Conservation (phyloP, 2,888 invertebrate species). For the Ischnura elegans region DNA sequence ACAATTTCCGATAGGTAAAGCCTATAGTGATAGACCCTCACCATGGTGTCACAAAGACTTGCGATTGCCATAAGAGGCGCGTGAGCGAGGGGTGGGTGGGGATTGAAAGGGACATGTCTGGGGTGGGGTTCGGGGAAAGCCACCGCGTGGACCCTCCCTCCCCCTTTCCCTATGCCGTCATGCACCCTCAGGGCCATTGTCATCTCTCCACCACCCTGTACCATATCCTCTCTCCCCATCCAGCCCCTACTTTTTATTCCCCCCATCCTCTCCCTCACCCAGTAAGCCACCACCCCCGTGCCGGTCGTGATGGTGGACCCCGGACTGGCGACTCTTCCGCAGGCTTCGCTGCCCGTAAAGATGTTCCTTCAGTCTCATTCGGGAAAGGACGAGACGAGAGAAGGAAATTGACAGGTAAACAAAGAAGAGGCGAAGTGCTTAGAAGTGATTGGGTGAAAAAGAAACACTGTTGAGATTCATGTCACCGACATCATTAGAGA, state of each 20-base stretch:
- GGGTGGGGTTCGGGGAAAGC: constrained; percentile 7
- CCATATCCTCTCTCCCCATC: background rate
- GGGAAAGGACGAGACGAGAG: no score
- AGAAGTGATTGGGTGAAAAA: no score
- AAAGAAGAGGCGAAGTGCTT: no score
- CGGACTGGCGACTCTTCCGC: background rate
- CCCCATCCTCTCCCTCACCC: background rate
- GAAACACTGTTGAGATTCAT: no score
- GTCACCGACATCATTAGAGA: no score
- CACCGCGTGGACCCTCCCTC: background rate
- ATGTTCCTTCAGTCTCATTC: no score
- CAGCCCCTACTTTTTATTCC: background rate
- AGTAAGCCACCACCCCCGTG: background rate
- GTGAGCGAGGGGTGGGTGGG: background rate
- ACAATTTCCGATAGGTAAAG: no score
- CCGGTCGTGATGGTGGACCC: constrained; percentile 6
- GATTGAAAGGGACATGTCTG: background rate
- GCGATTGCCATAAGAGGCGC: background rate
- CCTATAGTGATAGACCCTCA: no score
- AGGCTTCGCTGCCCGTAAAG: background rate
- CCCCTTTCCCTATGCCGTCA: background rate
- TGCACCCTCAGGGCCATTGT: background rate
- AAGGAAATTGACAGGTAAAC: no score
- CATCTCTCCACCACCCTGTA: background rate
- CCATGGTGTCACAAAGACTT: no score